phyloP scores from a whole-genome alignment of 2,113 vertebrate genomes.

The Carlito syrichta region DNA sequence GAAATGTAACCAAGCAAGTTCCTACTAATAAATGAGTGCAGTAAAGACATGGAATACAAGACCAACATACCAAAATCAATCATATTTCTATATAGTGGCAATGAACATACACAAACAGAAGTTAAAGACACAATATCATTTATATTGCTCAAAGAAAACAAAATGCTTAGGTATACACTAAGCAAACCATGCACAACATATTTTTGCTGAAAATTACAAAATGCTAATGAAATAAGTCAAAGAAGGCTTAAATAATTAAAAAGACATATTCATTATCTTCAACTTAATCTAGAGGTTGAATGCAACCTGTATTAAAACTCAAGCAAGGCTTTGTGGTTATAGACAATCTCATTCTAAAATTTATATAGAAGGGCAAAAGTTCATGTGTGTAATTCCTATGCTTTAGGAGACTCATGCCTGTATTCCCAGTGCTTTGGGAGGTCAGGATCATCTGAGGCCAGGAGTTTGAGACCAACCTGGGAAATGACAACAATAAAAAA shows the following conservation, averaged over 20 bases:
- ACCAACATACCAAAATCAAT: background rate
- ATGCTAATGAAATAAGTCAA: background rate
- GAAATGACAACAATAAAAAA: no score
- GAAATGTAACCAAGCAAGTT: background rate
- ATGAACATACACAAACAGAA: background rate
- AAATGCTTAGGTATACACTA: background rate
- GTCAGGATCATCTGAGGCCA: no score
- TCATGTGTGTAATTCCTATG: no score
- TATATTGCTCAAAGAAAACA: background rate
- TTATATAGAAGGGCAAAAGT: no score
- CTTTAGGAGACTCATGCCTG: no score
- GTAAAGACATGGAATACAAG: background rate
- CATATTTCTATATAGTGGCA: background rate
- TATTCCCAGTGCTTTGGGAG: no score
- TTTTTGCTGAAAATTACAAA: background rate
- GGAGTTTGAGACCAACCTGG: no score
- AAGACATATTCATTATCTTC: background rate
- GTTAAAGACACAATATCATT: background rate
- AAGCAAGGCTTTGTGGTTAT: background rate
- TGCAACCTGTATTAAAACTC: background rate
- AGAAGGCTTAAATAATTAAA: background rate
- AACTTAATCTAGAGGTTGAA: background rate
- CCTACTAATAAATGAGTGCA: background rate
- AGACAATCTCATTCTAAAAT: background rate
- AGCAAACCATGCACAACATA: background rate